These are phyloP conservation scores for Neoaliturus tenellus DNA, from an alignment of 2,888 invertebrate species.

Conservation along the genomic window DNA sequence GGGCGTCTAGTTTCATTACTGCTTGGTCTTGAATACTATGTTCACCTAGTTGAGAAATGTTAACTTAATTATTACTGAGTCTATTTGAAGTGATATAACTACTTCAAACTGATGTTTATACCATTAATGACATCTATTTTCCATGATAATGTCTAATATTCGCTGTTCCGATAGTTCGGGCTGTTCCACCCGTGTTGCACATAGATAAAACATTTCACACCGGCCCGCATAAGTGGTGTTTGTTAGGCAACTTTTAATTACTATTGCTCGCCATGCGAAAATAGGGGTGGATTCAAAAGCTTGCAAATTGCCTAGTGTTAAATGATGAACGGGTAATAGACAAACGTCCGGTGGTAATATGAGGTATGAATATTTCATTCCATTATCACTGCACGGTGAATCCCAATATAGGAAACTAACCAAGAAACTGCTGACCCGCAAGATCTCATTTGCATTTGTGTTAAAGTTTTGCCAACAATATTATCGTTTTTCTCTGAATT, in stretches of 20 bases:
- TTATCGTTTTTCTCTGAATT: too few species aligned
- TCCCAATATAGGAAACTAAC: neutral
- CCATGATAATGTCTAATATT: neutral
- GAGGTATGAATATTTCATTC: conserved; percentile 35
- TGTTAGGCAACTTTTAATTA: conserved; percentile 50
- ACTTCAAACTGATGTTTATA: neutral
- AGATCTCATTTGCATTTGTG: neutral
- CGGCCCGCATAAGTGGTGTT: conserved; percentile 47
- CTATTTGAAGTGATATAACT: too few species aligned
- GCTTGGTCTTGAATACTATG: too few species aligned
- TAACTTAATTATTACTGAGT: too few species aligned
- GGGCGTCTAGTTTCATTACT: too few species aligned
- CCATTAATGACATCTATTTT: neutral
- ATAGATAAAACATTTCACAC: conserved; percentile 36
- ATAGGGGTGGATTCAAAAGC: conserved; percentile 48
- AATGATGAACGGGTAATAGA: conserved; percentile 42
- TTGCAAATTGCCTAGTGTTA: conserved; percentile 50
- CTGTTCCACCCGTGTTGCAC: neutral
- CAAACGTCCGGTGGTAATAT: conserved; percentile 32
- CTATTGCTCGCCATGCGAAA: conserved; percentile 44
- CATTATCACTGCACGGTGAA: neutral
- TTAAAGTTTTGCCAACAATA: too few species aligned
- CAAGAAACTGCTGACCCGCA: neutral
- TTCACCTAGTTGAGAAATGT: too few species aligned
- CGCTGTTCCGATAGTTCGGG: neutral